Conservation (phyloP, 2,797 vertebrate species). For the Delichon dasypus region DNA sequence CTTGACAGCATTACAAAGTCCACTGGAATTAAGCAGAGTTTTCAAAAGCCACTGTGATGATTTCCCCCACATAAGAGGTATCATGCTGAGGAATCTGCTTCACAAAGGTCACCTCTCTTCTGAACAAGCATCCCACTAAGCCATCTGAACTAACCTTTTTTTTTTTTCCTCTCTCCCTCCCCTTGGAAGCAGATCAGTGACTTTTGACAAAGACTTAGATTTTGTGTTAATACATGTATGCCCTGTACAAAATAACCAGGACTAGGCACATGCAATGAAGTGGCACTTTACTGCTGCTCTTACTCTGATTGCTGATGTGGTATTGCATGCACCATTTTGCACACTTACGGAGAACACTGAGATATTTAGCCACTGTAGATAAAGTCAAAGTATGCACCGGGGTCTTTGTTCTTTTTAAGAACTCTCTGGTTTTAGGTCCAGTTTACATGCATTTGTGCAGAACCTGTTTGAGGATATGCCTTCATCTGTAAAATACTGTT, state of each 20-base stretch:
- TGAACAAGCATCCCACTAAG: neutral
- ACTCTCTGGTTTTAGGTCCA: constrained; percentile 37
- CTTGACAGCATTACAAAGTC: neutral
- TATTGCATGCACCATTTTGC: constrained; percentile 70
- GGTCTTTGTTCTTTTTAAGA: constrained; percentile 16
- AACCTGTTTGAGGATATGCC: constrained; percentile 28
- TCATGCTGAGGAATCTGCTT: neutral
- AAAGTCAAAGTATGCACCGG: constrained; percentile 19
- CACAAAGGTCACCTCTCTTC: neutral
- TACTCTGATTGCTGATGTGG: constrained; percentile 39
- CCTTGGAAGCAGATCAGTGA: neutral
- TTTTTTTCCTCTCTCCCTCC: neutral
- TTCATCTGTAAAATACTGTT: constrained; percentile 60
- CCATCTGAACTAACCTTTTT: neutral
- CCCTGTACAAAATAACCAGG: neutral
- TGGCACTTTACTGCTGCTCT: constrained; percentile 54
- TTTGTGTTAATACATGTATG: neutral
- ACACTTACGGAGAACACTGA: constrained; percentile 44
- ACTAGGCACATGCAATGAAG: constrained; percentile 15
- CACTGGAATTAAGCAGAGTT: neutral
- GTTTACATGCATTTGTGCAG: constrained; percentile 61
- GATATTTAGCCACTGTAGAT: constrained; percentile 58
- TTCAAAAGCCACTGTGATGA: neutral
- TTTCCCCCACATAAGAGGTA: neutral
- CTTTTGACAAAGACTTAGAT: neutral